These are phyloP conservation scores for Prenolepis imparis DNA, from an alignment of 2,888 invertebrate genomes.

Conservation along the genomic window DNA sequence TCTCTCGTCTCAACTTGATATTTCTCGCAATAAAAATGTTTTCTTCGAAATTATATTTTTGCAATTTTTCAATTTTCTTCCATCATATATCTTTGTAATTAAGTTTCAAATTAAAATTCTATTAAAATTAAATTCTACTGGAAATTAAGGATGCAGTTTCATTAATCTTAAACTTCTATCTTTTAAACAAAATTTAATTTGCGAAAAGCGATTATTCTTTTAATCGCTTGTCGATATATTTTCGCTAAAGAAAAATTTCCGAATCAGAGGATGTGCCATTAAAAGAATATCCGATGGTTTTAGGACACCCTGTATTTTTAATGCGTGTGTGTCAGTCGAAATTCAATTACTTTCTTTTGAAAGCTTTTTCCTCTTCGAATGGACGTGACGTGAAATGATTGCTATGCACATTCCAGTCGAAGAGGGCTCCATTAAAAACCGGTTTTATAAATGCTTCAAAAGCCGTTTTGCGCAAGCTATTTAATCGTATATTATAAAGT, in stretches of 20 bases:
- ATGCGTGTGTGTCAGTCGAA: neutral
- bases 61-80: neutral
- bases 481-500: conserved; percentile 21
- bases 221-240: neutral
- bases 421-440: conserved; percentile 39
- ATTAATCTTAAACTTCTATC: conserved; percentile 1
- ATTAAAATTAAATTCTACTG: neutral
- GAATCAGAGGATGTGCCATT: neutral
- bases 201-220: neutral
- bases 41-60: neutral
- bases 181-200: too few relatives aligned
- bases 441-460: conserved; percentile 25
- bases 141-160: neutral
- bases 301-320: neutral
- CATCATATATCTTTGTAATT: neutral
- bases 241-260: neutral
- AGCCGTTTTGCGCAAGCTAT: conserved; percentile 22
- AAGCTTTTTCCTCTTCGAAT: conserved; percentile 7
- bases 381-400: conserved; percentile 34
- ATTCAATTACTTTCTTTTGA: conserved; percentile 15
- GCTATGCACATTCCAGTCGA: conserved; percentile 26
- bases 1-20: neutral
- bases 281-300: neutral
- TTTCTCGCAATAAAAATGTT: neutral
- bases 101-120: neutral